Conservation (phyloP, 2,888 invertebrate genomes). For the Metacarcinus magister region DNA sequence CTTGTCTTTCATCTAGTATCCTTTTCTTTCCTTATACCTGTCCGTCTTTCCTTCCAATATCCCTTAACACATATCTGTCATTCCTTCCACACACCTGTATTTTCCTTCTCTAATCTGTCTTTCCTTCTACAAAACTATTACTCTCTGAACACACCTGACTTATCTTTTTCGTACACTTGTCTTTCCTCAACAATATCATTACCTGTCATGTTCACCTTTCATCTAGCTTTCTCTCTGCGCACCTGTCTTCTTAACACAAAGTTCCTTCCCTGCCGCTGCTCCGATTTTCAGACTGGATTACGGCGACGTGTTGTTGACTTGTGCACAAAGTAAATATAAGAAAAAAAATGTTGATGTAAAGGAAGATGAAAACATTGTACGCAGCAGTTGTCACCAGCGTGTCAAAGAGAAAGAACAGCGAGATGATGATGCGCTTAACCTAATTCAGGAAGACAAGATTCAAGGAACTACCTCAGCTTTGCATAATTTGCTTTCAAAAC, state of each 20-base stretch:
- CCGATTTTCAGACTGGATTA: not conserved
- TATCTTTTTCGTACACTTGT: not conserved
- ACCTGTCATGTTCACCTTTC: not conserved
- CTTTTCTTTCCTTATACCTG: not conserved
- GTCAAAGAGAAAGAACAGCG: not conserved
- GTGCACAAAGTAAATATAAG: not conserved
- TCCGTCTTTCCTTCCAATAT: not conserved
- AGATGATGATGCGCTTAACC: not conserved
- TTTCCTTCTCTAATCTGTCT: not conserved
- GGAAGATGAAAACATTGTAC: not conserved
- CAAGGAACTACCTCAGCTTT: not conserved
- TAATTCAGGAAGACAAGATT: not conserved
- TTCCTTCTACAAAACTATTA: too few relatives aligned
- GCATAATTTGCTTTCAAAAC: not conserved
- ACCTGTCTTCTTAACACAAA: not conserved
- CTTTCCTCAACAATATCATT: not conserved
- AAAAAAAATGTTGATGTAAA: not conserved
- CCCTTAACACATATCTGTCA: not conserved
- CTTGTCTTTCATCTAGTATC: too few relatives aligned
- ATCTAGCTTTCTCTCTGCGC: not conserved
- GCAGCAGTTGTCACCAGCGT: not conserved
- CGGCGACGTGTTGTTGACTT: not conserved
- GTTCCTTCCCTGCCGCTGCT: not conserved
- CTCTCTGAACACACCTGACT: too few relatives aligned
- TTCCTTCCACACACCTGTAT: not conserved